Conservation (phyloP, 2,888 invertebrate genomes). For the Drosophila infuscata region DNA sequence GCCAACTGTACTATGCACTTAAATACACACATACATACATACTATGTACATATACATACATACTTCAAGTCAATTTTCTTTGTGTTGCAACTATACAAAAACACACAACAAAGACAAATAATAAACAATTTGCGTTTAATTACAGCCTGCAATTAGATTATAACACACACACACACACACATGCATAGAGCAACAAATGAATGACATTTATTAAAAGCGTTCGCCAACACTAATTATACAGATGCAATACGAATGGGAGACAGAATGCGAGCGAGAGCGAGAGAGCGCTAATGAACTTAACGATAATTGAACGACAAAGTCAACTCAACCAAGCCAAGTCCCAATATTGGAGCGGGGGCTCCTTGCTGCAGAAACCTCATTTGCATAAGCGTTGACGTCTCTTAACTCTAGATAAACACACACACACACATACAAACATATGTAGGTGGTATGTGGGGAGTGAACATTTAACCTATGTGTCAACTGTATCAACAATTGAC, state of each 20-base stretch:
- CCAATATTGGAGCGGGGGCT: conserved; percentile 4
- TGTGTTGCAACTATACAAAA: neutral
- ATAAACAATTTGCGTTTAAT: conserved; percentile 25
- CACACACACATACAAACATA: neutral
- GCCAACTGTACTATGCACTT: conserved; percentile 11
- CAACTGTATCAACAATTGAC: conserved; percentile 10
- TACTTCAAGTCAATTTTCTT: conserved; percentile 21
- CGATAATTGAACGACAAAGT: conserved; percentile 14
- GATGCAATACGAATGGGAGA: conserved; percentile 10
- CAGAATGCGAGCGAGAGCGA: neutral
- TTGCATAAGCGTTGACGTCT: conserved; percentile 17
- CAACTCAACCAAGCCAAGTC: conserved; percentile 8
- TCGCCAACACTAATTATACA: conserved; percentile 17
- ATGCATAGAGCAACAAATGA: conserved; percentile 4
- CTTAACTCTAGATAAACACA: neutral
- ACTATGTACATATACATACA: neutral
- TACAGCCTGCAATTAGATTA: conserved; percentile 43
- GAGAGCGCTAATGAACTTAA: conserved; percentile 18
- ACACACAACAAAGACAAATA: conserved; percentile 1
- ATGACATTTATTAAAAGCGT: conserved; percentile 11
- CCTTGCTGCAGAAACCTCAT: neutral
- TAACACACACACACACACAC: conserved; percentile 5
- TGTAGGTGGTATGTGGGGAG: neutral
- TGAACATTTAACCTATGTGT: neutral
- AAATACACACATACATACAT: neutral